These are phyloP conservation scores for Serranus cabrilla DNA, from an alignment of 2,797 vertebrate species.

Conservation along the genomic window DNA sequence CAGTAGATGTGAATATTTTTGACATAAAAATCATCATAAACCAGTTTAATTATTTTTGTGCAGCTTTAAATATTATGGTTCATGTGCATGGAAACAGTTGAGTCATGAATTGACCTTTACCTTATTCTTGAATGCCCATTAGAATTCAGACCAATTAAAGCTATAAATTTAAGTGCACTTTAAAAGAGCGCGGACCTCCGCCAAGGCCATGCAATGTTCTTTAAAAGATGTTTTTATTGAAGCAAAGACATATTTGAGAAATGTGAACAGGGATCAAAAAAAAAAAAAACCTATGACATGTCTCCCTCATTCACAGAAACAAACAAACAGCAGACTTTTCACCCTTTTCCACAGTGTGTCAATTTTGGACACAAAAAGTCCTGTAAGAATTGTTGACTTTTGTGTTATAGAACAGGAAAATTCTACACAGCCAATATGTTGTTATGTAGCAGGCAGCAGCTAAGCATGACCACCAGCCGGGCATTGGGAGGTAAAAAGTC, in stretches of 20 bases:
- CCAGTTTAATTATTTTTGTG: background rate
- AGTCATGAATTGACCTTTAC: background rate
- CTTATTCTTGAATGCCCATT: background rate
- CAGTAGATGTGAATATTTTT: background rate
- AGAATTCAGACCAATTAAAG: background rate
- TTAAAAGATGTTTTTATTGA: no score
- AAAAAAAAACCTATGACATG: no score
- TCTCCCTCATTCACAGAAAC: no score
- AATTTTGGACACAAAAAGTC: no score
- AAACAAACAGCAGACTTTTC: no score
- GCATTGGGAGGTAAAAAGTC: conserved; percentile 12
- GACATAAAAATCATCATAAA: no score
- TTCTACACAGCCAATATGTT: conserved; percentile 1
- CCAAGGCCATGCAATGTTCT: no score
- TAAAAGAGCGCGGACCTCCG: no score
- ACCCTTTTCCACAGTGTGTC: no score
- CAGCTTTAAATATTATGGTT: background rate
- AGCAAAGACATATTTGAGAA: no score
- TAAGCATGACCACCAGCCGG: conserved; percentile 20
- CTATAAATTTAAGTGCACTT: background rate
- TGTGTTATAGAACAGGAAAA: background rate
- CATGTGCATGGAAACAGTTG: background rate
- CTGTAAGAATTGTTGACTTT: background rate
- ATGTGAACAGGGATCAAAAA: no score
- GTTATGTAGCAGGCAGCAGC: conserved; percentile 8